Base-by-base conservation (phyloP, 2,888 invertebrate genomes). In the Yponomeuta cagnagella region DNA sequence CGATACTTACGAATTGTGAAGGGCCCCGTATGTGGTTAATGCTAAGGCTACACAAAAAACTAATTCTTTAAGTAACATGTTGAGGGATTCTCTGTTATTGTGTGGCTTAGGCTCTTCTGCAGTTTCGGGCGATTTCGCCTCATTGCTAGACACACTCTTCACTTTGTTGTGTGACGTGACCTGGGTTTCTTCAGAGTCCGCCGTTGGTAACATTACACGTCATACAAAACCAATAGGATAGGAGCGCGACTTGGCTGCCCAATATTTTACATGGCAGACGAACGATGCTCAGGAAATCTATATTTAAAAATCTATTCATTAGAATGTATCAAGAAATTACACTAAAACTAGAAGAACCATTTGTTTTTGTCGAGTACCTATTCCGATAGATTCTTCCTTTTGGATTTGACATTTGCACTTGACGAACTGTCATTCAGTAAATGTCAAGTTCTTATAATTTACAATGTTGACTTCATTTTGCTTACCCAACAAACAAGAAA, bases 1-100 rank as follows among this genome's bases (percentile, higher is more conserved):
- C n/a, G 33, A 72, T 74, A 92, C 94, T 93, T 93, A 96, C 96
- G 94, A 93, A 80, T 94, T 95, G 76, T 95, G 94, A 69, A 96
- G 89, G 68, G 95, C 95, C 75, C 95, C 95, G 79, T 95, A 95
- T 12, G 95, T 93, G 4, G 94, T 94, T 72, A 95, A 90, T 72
- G 94, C 93, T 71, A 96, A 84, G 71, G 94, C 93, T 74, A 95
- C 85, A 77, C 95, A 93, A 78, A 95, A 93, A 74, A 94, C 89
- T 74, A 94, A 85, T 88, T 96, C 95, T 80, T 94, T 94, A 74
- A 94, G 87, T 76, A 95, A 90, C 84, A 94, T 93, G 74, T 94
- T 92, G 76, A 89, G 76, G 75, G 89, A 75, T 77, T 89, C 87
- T 79, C 85, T 85, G 77, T 80, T 85, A 77, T 80, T 85, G 72